Conservation (phyloP, 2,888 invertebrate genomes). For the Empis livida region DNA sequence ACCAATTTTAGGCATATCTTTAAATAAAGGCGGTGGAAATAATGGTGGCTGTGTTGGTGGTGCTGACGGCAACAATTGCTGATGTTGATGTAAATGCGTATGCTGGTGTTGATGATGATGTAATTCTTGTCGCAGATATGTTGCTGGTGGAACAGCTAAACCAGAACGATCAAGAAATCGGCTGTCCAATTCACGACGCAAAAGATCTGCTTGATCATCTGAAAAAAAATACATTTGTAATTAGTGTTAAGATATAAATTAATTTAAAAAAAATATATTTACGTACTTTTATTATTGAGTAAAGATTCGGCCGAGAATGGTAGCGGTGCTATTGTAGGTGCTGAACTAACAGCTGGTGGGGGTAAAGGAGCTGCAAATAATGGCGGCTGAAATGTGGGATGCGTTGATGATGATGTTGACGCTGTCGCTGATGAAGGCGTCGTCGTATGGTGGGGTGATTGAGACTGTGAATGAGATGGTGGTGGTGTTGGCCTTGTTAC, state of each 20-base stretch:
- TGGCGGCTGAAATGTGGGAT: conserved; percentile 43
- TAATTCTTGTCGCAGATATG: conserved; percentile 71
- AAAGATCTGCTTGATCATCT: conserved; percentile 65
- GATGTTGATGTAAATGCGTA: conserved; percentile 81
- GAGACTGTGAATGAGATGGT: conserved; percentile 23
- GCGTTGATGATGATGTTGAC: conserved; percentile 22
- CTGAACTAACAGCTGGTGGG: conserved; percentile 33
- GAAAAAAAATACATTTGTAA: conserved; percentile 13
- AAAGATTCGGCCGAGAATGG: conserved; percentile 83
- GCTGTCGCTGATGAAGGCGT: conserved; percentile 24
- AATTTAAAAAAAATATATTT: background rate
- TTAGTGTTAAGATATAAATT: conserved; percentile 2
- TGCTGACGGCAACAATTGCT: conserved; percentile 52
- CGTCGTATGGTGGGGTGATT: conserved; percentile 27
- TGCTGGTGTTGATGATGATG: conserved; percentile 91
- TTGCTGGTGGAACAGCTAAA: conserved; percentile 38
- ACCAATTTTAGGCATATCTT: conserved; percentile 77
- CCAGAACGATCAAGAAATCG: conserved; percentile 82
- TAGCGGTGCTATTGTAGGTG: conserved; percentile 51
- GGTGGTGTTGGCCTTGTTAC: conserved; percentile 43
- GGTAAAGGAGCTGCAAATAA: conserved; percentile 54
- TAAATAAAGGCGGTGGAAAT: conserved; percentile 60
- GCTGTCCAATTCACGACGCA: conserved; percentile 79
- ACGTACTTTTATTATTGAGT: conserved; percentile 59
- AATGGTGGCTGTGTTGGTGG: conserved; percentile 39